Conservation (phyloP, 2,797 vertebrate species). For the Cyprinodon diabolis region DNA sequence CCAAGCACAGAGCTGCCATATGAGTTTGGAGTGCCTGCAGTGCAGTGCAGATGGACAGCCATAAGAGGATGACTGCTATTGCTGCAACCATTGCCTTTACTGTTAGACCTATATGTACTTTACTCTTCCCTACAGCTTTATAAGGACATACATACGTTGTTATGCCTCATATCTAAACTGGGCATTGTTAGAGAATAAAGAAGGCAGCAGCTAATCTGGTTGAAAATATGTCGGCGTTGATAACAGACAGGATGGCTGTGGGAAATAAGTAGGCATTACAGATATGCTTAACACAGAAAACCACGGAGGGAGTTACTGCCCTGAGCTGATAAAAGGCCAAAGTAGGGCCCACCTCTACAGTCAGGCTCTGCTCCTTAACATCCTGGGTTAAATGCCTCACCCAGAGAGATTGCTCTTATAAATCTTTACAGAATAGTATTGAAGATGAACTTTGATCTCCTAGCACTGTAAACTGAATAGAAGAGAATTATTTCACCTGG, state of each 20-base stretch:
- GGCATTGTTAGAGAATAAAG: neutral
- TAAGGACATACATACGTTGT: too few relatives aligned
- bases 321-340: neutral
- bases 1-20: constrained; percentile 63
- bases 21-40: constrained; percentile 59
- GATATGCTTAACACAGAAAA: neutral
- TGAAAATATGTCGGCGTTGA: neutral
- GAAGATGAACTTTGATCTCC: neutral
- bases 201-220: neutral
- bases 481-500: constrained; percentile 28
- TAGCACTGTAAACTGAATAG: constrained; percentile 22
- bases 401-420: neutral
- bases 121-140: neutral
- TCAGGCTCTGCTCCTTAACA: neutral
- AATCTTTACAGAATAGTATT: neutral
- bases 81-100: constrained; percentile 49
- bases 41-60: constrained; percentile 67
- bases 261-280: neutral
- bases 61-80: constrained; percentile 65
- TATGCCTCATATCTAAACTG: neutral
- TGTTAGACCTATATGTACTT: constrained; percentile 4
- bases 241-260: neutral
- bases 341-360: neutral
- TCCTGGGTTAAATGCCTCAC: neutral
- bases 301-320: neutral